Evolutionary conservation across 2,888 invertebrate species (phyloP).

Genomic region (Leucophenga maculata): DNA sequence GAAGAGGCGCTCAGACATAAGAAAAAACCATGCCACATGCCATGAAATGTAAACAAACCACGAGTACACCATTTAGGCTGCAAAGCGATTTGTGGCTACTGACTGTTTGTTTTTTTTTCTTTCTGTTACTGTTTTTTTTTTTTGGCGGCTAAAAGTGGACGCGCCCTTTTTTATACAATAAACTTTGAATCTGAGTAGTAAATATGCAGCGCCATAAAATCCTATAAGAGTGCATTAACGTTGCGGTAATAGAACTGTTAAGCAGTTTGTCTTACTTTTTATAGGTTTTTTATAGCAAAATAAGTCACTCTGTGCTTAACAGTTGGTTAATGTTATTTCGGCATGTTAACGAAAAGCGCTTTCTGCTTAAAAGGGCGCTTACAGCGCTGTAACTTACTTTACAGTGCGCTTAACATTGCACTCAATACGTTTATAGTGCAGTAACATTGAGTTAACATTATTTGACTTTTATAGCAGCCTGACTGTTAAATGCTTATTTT

Average conservation of each 20-base stretch:
- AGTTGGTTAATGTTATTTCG: neutral
- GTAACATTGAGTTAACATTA: no score
- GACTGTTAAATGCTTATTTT: slow-evolving; percentile 15
- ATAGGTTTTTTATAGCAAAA: neutral
- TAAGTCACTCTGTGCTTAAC: neutral
- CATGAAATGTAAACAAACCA: neutral
- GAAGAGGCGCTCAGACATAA: no score
- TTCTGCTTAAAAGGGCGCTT: no score
- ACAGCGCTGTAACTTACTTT: no score
- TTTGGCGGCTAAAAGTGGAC: neutral
- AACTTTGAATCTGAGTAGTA: neutral
- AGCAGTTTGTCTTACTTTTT: no score
- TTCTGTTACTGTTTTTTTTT: neutral
- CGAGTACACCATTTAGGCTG: neutral
- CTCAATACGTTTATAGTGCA: no score
- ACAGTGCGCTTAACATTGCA: no score
- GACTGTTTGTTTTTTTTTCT: neutral
- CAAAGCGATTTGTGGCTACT: neutral
- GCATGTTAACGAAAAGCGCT: no score
- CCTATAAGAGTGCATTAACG: neutral
- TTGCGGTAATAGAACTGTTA: no score
- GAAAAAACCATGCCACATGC: neutral
- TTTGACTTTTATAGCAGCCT: neutral
- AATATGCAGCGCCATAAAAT: neutral
- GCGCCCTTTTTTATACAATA: slow-evolving; percentile 11